These are phyloP conservation scores for Adelges cooleyi DNA, from an alignment of 1,140 invertebrate genomes.

Conservation along the genomic window DNA sequence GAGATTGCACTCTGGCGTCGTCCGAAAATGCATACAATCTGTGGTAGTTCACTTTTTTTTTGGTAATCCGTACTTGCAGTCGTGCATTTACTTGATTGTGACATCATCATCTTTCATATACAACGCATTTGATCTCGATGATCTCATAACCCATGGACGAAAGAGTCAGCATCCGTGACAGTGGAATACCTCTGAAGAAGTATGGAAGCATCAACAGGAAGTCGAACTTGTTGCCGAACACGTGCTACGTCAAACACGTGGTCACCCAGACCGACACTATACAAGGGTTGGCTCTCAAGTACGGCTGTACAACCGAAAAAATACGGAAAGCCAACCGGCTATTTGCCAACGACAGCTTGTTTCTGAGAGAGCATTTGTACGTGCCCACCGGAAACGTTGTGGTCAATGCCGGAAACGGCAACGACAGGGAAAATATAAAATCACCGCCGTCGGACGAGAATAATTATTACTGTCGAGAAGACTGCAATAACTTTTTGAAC, in stretches of 20 bases:
- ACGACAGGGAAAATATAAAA: background rate
- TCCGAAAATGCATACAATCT: no score
- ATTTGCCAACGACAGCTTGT: constrained; percentile 75
- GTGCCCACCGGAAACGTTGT: constrained; percentile 31
- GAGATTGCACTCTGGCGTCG: no score
- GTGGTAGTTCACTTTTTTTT: no score
- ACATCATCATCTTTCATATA: background rate
- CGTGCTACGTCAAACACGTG: constrained; percentile 61
- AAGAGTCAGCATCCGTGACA: constrained; percentile 69
- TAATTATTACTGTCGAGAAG: constrained; percentile 35
- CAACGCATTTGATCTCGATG: background rate
- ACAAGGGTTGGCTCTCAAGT: constrained; percentile 82
- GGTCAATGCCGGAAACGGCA: background rate
- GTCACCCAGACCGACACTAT: constrained; percentile 76
- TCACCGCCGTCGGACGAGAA: constrained; percentile 10
- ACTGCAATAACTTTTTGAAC: constrained; percentile 67
- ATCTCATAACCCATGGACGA: constrained; percentile 42
- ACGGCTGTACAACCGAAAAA: constrained; percentile 83
- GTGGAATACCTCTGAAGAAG: constrained; percentile 67
- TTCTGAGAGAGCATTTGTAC: constrained; percentile 33
- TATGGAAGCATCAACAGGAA: constrained; percentile 69
- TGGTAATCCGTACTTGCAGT: no score
- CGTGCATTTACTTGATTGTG: background rate
- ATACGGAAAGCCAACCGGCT: constrained; percentile 75
- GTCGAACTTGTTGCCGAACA: constrained; percentile 42